Conservation (phyloP, 1,140 invertebrate genomes). For the Drosophila sechellia region DNA sequence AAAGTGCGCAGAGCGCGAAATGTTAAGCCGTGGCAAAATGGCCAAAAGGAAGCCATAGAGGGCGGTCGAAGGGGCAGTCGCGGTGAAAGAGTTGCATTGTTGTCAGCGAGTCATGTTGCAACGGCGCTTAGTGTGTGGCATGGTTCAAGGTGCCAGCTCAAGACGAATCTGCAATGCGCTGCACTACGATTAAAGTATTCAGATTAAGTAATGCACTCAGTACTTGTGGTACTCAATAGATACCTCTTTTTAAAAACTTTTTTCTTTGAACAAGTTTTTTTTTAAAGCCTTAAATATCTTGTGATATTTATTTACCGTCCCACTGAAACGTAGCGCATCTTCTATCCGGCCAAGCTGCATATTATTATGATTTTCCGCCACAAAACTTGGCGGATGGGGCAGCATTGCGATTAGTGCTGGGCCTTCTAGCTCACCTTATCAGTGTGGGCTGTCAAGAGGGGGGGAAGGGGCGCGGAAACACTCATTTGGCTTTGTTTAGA, state of each 20-base stretch:
- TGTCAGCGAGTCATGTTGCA: constrained; percentile 76
- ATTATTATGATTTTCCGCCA: constrained; percentile 52
- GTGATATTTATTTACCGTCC: constrained; percentile 4
- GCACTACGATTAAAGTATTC: background rate
- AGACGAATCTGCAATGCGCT: constrained; percentile 60
- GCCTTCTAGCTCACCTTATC: constrained; percentile 40
- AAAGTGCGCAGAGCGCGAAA: constrained; percentile 54
- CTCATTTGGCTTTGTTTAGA: constrained; percentile 81
- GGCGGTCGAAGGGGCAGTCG: background rate
- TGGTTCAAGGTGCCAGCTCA: constrained; percentile 8
- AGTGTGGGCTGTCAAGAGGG: constrained; percentile 6
- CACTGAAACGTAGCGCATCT: constrained; percentile 49
- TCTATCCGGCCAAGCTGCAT: constrained; percentile 44
- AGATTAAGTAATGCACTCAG: no score
- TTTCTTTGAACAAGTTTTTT: no score
- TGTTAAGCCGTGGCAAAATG: constrained; percentile 67
- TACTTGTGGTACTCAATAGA: background rate
- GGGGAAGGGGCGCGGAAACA: constrained; percentile 42
- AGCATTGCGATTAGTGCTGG: constrained; percentile 64
- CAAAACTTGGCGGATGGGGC: constrained; percentile 37
- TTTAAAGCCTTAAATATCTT: background rate
- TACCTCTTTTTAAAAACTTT: background rate
- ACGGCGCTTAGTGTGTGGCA: constrained; percentile 71
- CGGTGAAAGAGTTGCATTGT: constrained; percentile 70
- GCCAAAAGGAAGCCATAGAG: constrained; percentile 62